Evolutionary conservation across 2,113 vertebrate genomes (phyloP).

Genomic region (Phalacrocorax brasilianus): DNA sequence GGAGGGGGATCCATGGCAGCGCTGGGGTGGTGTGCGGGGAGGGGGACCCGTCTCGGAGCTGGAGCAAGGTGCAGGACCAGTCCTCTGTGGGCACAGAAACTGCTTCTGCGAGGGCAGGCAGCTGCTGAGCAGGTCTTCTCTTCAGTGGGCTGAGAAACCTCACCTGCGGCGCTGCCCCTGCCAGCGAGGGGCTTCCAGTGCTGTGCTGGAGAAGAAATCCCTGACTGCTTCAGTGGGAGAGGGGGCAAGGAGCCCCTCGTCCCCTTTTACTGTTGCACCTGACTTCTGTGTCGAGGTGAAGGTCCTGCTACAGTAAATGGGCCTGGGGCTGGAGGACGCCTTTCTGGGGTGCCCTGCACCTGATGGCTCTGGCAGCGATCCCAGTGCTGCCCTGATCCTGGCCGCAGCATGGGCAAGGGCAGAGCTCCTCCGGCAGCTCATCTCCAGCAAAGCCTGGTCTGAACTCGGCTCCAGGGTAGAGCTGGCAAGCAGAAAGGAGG

Average conservation of each 20-base stretch:
- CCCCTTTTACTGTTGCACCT: background rate
- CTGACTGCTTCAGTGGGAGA: background rate
- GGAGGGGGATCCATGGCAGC: background rate
- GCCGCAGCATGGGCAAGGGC: fast-evolving
- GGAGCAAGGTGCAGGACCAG: fast-evolving
- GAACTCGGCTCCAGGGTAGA: background rate
- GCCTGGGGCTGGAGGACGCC: background rate
- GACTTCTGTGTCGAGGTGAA: background rate
- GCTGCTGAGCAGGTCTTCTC: fast-evolving
- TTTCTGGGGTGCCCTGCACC: background rate
- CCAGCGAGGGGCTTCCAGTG: fast-evolving
- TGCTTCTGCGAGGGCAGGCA: fast-evolving
- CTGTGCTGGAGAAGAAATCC: background rate
- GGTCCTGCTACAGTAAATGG: background rate
- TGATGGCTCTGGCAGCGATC: background rate
- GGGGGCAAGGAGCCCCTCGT: background rate
- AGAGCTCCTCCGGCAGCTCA: background rate
- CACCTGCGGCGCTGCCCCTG: fast-evolving
- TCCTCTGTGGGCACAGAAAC: background rate
- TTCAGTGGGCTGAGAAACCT: fast-evolving
- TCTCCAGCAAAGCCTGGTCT: background rate
- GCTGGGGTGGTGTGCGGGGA: fast-evolving
- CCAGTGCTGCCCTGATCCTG: background rate
- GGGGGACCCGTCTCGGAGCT: too few species aligned
- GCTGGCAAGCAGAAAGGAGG: background rate